Evolutionary conservation across 53 echinoderm and acorn worm species (phyloP).

Genomic region (Actinopyga echinites): DNA sequence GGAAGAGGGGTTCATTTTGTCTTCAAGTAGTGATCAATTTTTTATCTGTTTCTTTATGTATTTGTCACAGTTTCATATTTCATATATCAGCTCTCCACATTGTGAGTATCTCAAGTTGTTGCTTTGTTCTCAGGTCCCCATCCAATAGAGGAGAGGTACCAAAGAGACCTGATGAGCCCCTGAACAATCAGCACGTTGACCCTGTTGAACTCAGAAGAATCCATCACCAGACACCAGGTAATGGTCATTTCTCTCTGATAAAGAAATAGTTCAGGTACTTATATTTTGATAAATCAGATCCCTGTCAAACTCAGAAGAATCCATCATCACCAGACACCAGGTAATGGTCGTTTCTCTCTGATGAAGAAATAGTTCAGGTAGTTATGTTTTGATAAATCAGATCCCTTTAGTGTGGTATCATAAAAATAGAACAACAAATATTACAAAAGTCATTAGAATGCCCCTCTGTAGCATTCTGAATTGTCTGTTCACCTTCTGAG

Average conservation of each 20-base stretch:
- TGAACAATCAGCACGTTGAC: constrained; percentile 71
- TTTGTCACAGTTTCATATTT: background rate
- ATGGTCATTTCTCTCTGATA: background rate
- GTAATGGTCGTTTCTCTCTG: constrained; percentile 1
- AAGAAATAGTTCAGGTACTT: too few relatives aligned
- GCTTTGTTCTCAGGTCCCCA: background rate
- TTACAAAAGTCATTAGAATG: too few relatives aligned
- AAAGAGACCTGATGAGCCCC: constrained; percentile 73
- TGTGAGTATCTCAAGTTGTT: background rate
- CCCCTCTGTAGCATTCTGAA: too few relatives aligned
- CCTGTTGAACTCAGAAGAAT: constrained; percentile 98
- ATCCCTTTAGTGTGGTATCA: too few relatives aligned
- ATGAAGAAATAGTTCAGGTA: too few relatives aligned
- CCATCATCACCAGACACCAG: constrained; percentile 97
- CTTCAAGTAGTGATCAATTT: background rate
- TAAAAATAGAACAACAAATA: too few relatives aligned
- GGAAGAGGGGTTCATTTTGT: background rate
- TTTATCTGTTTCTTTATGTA: background rate
- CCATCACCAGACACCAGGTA: constrained; percentile 97
- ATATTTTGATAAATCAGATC: too few relatives aligned
- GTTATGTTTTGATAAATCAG: too few relatives aligned
- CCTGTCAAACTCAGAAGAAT: constrained; percentile 91
- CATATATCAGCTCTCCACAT: background rate
- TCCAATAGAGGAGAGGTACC: background rate
- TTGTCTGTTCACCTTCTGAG: too few relatives aligned